A percentile compares a stretch with the other conserved stretches of the same genome.
Evolutionary conservation across 2,113 vertebrate genomes (phyloP).

Genomic region (Dromaius novaehollandiae): DNA sequence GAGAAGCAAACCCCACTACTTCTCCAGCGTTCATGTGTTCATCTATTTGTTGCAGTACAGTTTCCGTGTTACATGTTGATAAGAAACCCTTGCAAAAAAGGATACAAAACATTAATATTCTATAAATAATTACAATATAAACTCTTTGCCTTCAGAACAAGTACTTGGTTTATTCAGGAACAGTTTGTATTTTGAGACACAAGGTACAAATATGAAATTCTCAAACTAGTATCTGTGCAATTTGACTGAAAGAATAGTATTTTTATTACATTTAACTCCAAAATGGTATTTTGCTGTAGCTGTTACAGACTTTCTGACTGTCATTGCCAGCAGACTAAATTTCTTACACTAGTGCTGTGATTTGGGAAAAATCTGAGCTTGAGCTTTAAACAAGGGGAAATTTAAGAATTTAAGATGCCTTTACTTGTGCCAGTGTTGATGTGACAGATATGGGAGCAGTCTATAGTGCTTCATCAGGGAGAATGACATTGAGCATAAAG

Average conservation of each 20-base stretch:
- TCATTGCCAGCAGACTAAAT: background rate
- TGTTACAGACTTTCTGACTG: background rate
- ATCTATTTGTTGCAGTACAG: slow-evolving; percentile 86
- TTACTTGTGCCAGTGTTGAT: background rate
- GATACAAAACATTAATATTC: background rate
- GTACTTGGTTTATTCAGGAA: background rate
- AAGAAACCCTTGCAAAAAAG: slow-evolving; percentile 82
- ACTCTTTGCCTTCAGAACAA: background rate
- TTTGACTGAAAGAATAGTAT: background rate
- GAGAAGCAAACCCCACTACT: slow-evolving; percentile 85
- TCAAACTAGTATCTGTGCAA: background rate
- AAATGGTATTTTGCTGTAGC: background rate
- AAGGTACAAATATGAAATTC: background rate
- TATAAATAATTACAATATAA: background rate
- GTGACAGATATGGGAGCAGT: background rate
- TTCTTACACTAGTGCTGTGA: background rate
- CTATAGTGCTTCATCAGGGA: background rate
- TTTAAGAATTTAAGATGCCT: background rate
- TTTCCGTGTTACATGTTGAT: slow-evolving; percentile 74
- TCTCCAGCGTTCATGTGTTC: slow-evolving; percentile 87
- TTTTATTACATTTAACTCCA: background rate
- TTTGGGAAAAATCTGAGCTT: background rate
- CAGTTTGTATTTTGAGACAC: background rate
- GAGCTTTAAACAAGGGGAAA: background rate
- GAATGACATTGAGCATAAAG: background rate